phyloP scores from a whole-genome alignment of 1,140 invertebrate species.

The Grapholita molesta region DNA sequence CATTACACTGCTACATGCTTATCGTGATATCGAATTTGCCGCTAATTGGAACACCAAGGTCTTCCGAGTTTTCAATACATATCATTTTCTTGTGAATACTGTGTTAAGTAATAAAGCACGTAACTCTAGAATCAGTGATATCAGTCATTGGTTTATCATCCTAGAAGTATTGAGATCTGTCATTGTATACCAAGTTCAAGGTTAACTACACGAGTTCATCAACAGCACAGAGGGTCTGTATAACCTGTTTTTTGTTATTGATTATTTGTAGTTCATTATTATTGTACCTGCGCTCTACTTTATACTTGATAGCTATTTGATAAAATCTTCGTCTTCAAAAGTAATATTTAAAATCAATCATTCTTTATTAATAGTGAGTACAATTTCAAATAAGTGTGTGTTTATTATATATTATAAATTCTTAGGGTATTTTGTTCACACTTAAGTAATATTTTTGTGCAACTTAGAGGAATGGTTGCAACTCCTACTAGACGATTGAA shows the following conservation, averaged over 20 bases:
- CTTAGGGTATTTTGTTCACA: too few species aligned
- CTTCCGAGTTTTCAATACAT: not conserved
- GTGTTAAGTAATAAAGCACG: not conserved
- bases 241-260: not conserved
- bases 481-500: not conserved
- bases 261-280: not conserved
- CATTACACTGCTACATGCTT: not conserved
- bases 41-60: not conserved
- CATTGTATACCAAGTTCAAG: conserved; percentile 14
- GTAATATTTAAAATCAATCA: not conserved
- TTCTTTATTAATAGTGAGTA: not conserved
- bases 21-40: not conserved
- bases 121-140: not conserved
- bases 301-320: not conserved
- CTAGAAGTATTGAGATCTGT: not conserved
- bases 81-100: not conserved
- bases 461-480: not conserved
- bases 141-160: not conserved
- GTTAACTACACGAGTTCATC: conserved; percentile 10
- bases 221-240: not conserved
- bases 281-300: not conserved
- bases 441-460: too few species aligned
- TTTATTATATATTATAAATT: too few species aligned
- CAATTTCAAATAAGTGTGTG: too few species aligned
- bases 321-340: not conserved